phyloP scores from a whole-genome alignment of 2,888 invertebrate genomes.

The Amphipyra berbera region DNA sequence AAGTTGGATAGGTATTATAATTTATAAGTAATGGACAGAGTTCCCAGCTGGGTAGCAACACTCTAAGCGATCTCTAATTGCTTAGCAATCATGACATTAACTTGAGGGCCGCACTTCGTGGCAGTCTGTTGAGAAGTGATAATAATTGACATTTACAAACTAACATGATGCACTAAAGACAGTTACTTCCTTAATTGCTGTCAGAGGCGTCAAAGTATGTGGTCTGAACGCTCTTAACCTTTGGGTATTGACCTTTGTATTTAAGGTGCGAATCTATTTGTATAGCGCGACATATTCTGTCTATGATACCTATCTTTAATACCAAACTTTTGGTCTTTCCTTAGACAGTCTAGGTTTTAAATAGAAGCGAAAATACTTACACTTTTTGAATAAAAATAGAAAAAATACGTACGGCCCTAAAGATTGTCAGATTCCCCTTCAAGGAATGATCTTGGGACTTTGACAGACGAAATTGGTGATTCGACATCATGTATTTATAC shows the following conservation, averaged over 20 bases:
- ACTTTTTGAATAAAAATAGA: no score
- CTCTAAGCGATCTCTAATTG: conserved; percentile 30
- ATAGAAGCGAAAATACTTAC: no score
- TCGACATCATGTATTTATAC: no score
- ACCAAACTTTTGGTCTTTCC: conserved; percentile 4
- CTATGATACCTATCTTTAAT: conserved; percentile 14
- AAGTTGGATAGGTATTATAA: neutral
- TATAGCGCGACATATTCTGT: conserved; percentile 21
- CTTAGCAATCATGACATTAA: conserved; percentile 27
- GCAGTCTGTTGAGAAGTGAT: conserved; percentile 24
- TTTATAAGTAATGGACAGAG: conserved; percentile 10
- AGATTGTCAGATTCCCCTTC: no score
- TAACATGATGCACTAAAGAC: conserved; percentile 36
- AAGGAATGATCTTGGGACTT: no score
- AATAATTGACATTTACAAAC: conserved; percentile 20
- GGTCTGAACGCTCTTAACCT: conserved; percentile 35
- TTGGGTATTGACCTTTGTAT: conserved; percentile 53
- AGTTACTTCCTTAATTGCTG: conserved; percentile 33
- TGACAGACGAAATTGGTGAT: no score
- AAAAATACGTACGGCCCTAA: no score
- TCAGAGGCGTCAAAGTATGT: conserved; percentile 9
- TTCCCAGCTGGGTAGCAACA: conserved; percentile 28
- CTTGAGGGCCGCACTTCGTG: conserved; percentile 10
- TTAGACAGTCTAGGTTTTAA: no score
- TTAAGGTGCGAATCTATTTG: conserved; percentile 38